Evolutionary conservation across 1,140 invertebrate genomes (phyloP).

Genomic region (Orussus abietinus): DNA sequence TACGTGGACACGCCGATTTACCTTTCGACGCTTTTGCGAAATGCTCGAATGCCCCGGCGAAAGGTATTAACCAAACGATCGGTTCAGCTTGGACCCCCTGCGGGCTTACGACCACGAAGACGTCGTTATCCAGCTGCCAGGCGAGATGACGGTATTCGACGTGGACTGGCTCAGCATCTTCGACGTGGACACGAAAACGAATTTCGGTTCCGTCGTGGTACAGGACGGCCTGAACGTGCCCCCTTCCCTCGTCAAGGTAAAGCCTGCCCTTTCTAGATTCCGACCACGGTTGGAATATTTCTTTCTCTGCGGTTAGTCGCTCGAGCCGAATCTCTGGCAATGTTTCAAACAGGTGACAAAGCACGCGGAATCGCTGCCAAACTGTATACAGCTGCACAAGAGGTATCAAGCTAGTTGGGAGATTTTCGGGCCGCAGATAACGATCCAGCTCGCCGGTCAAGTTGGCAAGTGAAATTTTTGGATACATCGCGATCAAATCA

Average conservation of each 20-base stretch:
- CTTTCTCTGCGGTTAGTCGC: too few species aligned
- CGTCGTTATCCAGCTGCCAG: conserved; percentile 74
- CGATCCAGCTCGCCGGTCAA: conserved; percentile 80
- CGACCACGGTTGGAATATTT: too few species aligned
- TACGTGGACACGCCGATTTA: too few species aligned
- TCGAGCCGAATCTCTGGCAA: too few species aligned
- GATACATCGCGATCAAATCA: background rate
- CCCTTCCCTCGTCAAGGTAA: conserved; percentile 69
- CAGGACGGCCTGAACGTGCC: conserved; percentile 81
- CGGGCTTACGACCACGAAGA: conserved; percentile 70
- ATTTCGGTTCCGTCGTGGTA: conserved; percentile 75
- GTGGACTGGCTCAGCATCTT: conserved; percentile 84
- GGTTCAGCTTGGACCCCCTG: conserved; percentile 69
- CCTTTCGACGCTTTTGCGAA: too few species aligned
- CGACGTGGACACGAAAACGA: conserved; percentile 67
- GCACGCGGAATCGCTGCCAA: conserved; percentile 64
- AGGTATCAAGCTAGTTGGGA: conserved; percentile 84
- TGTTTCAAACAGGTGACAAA: conserved; percentile 43
- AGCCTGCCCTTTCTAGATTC: too few species aligned
- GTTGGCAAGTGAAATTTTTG: conserved; percentile 49
- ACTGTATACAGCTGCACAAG: conserved; percentile 82
- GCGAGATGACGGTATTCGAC: conserved; percentile 77
- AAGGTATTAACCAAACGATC: too few species aligned
- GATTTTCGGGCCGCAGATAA: conserved; percentile 84
- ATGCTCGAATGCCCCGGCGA: too few species aligned